These are phyloP conservation scores for Conopomorpha cramerella DNA, from an alignment of 1,140 invertebrate species.

Conservation along the genomic window DNA sequence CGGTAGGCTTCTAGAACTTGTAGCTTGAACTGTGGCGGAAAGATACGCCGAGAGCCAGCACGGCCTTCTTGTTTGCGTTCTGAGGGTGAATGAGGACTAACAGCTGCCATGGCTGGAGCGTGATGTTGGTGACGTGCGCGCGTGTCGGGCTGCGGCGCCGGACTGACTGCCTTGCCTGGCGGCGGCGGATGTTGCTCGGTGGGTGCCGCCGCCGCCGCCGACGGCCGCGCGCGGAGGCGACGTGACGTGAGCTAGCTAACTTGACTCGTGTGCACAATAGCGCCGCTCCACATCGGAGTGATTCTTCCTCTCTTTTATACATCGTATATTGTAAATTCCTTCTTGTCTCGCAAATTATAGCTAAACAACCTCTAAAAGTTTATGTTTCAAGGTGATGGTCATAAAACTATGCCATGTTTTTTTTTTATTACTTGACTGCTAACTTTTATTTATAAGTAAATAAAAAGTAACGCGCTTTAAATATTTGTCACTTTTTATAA, in stretches of 20 bases:
- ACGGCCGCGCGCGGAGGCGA: slow-evolving; percentile 62
- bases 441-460: no score
- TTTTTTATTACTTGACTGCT: no score
- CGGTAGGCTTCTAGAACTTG: slow-evolving; percentile 85
- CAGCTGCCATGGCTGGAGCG: slow-evolving; percentile 27
- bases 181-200: slow-evolving; percentile 27
- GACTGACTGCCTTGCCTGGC: slow-evolving; percentile 58
- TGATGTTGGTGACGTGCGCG: slow-evolving; percentile 22
- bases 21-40: slow-evolving; percentile 82
- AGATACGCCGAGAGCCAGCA: slow-evolving; percentile 77
- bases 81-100: slow-evolving; percentile 30
- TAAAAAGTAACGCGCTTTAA: no score
- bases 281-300: slow-evolving; percentile 14
- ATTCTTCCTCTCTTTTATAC: neutral
- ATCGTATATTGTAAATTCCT: no score
- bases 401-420: no score
- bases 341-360: no score
- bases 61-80: slow-evolving; percentile 61
- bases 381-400: no score
- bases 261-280: slow-evolving; percentile 38
- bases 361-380: no score
- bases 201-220: slow-evolving; percentile 40
- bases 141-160: slow-evolving; percentile 44
- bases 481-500: no score
- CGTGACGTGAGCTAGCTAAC: slow-evolving; percentile 61